Evolutionary conservation across 2,797 vertebrate genomes (phyloP), one percentile per base, ranked within the genome.

Genomic region (Clarias fuscus): DNA sequence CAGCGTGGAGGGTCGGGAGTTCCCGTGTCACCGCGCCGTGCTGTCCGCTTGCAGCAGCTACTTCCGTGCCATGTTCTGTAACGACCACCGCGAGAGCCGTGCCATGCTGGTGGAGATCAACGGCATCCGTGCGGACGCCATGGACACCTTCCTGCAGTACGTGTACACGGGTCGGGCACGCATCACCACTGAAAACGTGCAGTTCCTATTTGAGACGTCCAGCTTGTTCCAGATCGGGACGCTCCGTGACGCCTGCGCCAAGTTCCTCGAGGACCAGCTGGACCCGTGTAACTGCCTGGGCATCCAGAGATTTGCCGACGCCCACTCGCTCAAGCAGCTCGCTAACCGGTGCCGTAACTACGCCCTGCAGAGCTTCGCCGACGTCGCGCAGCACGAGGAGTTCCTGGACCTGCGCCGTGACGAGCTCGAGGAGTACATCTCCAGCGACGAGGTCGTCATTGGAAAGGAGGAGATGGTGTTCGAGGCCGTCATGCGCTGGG

Each of bases 81-180:
- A 99, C 0, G 98, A 99, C 91, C 98, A 99, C 90, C 93, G 98
- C 0, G 98, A 99, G 92, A 99, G 98, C 93, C 94, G 97, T 0
- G 98, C 99, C 93, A 99, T 99, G 98, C 85, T 99, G 82, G 98
- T 99, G 70, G 98, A 99, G 94, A 99, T 99, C 94, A 99, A 99
- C 0, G 98, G 98, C 87, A 99, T 99, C 91, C 95, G 97, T 43
- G 96, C 97, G 0, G 97, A 99, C 89, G 98, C 98, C 8, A 99
- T 99, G 98, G 98, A 99, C 92, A 97, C 96, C 88, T 99, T 99
- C 92, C 90, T 99, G 85, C 96, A 96, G 91, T 99, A 98, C 0
- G 97, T 99, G 48, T 99, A 99, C 92, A 99, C 98, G 0, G 98
- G 98, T 65, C 97, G 97, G 48, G 98, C 97, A 86, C 98, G 96